These are phyloP conservation scores for Saccopteryx leptura DNA, from an alignment of 2,113 vertebrate species.

Conservation along the genomic window DNA sequence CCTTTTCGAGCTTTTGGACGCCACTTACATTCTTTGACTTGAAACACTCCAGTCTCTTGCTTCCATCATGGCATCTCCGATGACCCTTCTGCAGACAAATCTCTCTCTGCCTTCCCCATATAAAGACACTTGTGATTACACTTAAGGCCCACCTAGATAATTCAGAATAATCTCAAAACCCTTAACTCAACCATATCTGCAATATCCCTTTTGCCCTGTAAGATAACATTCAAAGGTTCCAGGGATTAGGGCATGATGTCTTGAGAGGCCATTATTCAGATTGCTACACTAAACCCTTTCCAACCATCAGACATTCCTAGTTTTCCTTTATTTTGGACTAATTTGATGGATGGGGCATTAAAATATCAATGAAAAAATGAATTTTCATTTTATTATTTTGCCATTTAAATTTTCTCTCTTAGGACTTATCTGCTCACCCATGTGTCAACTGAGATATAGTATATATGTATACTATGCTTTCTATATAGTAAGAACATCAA, in stretches of 20 bases:
- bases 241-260: neutral
- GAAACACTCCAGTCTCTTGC: neutral
- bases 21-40: neutral
- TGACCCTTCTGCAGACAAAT: neutral
- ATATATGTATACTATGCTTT: neutral
- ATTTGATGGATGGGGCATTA: neutral
- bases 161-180: neutral
- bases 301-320: neutral
- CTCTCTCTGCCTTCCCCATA: neutral
- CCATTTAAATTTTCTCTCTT: neutral
- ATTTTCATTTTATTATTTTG: slow-evolving; percentile 43
- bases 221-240: neutral
- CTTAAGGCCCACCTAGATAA: neutral
- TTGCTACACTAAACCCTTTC: neutral
- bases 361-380: neutral
- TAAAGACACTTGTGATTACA: neutral
- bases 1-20: neutral
- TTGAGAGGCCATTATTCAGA: neutral
- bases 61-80: neutral
- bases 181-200: neutral
- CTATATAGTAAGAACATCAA: slow-evolving; percentile 3
- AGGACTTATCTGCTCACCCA: neutral
- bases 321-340: slow-evolving; percentile 45
- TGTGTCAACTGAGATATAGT: neutral
- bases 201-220: neutral